Conservation (phyloP, 2,113 vertebrate genomes). For the Nerophis ophidion region DNA sequence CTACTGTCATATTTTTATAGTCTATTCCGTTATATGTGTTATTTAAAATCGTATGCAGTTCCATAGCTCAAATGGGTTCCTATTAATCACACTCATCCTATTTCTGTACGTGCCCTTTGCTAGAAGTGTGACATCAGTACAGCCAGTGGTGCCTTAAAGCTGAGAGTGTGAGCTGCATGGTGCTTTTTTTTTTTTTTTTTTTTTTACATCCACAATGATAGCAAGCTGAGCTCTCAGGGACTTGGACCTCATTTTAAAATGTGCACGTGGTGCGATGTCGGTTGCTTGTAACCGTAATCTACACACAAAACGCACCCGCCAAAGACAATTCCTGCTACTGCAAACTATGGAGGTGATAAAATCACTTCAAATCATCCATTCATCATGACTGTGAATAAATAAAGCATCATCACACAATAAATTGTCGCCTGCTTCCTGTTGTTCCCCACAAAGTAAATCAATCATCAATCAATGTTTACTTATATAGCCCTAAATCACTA, state of each 20-base stretch:
- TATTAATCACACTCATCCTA: conserved; percentile 38
- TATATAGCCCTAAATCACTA: too few relatives aligned
- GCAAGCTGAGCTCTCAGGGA: conserved; percentile 65
- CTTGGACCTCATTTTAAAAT: conserved; percentile 47
- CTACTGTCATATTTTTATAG: conserved; percentile 30
- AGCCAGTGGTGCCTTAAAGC: conserved; percentile 54
- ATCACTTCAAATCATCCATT: conserved; percentile 49
- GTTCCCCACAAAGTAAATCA: conserved; percentile 18
- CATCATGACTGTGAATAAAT: conserved; percentile 78
- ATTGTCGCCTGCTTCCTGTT: conserved; percentile 35
- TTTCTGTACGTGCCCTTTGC: conserved; percentile 51
- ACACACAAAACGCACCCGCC: conserved; percentile 1
- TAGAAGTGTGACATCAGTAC: conserved; percentile 28
- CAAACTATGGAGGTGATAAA: conserved; percentile 31
- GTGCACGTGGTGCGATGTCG: conserved; percentile 46
- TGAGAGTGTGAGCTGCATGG: conserved; percentile 49
- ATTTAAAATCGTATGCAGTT: conserved; percentile 51
- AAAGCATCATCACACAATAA: conserved; percentile 61
- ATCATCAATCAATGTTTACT: too few relatives aligned
- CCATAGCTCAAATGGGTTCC: conserved; percentile 38
- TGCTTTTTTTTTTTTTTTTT: conserved; percentile 23
- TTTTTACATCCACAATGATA: conserved; percentile 26
- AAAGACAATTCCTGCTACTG: conserved; percentile 6
- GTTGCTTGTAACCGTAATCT: conserved; percentile 46
- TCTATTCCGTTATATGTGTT: conserved; percentile 56